Conservation (phyloP, 2,888 invertebrate genomes). For the Pseudeuparius sepicola region DNA sequence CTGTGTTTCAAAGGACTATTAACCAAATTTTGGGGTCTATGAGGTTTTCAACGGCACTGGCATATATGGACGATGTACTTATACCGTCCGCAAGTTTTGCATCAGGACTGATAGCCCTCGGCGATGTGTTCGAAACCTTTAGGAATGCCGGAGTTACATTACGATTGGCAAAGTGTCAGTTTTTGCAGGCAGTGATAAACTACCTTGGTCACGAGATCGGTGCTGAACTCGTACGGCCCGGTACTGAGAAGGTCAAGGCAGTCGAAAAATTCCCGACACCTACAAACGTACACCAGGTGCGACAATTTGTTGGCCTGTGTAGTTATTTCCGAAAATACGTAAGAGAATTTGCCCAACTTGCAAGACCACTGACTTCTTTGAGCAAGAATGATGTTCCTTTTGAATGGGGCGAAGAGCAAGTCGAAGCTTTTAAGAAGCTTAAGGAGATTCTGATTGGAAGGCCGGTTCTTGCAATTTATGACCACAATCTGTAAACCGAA, state of each 20-base stretch:
- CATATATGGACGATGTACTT: slow-evolving; percentile 25
- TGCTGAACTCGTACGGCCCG: too few relatives aligned
- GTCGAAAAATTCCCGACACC: too few relatives aligned
- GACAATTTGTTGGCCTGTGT: too few relatives aligned
- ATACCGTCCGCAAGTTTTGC: slow-evolving; percentile 20
- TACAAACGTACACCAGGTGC: too few relatives aligned
- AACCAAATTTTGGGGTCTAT: slow-evolving; percentile 19
- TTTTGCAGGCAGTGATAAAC: too few relatives aligned
- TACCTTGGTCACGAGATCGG: too few relatives aligned
- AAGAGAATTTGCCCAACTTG: background rate
- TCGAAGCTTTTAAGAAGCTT: background rate
- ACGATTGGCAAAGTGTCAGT: too few relatives aligned
- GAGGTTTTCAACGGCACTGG: slow-evolving; percentile 19
- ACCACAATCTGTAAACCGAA: slow-evolving; percentile 20
- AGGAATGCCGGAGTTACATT: slow-evolving; percentile 12
- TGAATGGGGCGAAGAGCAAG: background rate
- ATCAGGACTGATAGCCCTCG: too few relatives aligned
- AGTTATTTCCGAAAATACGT: too few relatives aligned
- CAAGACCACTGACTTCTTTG: background rate
- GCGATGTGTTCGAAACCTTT: too few relatives aligned
- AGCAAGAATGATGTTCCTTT: background rate
- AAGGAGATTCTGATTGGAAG: background rate
- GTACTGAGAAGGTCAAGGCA: too few relatives aligned
- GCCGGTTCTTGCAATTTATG: slow-evolving; percentile 21
- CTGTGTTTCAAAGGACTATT: slow-evolving; percentile 21